Evolutionary conservation across 2,888 invertebrate species (phyloP), one percentile per base, ranked within the genome.

Genomic region (Cistogaster globosa): DNA sequence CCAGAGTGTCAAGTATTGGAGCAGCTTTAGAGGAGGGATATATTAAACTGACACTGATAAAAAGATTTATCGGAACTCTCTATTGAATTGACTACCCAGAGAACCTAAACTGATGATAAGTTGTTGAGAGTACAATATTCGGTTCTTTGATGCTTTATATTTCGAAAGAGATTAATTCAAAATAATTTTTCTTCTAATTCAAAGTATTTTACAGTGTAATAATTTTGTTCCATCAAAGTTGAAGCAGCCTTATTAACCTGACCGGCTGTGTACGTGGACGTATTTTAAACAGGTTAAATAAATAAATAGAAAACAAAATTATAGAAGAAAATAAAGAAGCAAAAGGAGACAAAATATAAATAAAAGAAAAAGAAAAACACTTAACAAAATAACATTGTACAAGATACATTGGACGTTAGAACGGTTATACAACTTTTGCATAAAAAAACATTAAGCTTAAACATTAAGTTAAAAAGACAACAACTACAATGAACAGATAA

Each of bases 261-360:
- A 48, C 14, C 7, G 4, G 14, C 42, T 58, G 63, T 45, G 45
- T n/a, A 22, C n/a, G 1, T 75, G 26, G 11, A 45, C n/a, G 22
- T 14, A 1, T 63, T 63, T 55, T 6, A 63, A 75, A 63, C 63
- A 32, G 74, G 74, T 75, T 75, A 75, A 75, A 26, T 42, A 75
- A 75, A 75, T 63, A 63, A 42, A 63, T 5, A 42, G 53, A 63
- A 74, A n/a, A 63, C 14, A 55, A 63, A 75, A 55, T 75, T 63
- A 55, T 45, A 26, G 12, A 75, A 11, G 16, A 48, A 51, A 72
- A 51, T 36, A 36, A 38, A 71, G 18, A 76, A 48, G 18, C 5
- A 57, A 45, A 45, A 16, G 32, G 55, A 32, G 32, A 18, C 18
- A 18, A 62, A 51, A 74, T 14, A 32, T 38, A n/a, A 51, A 63